Base-by-base conservation (phyloP, 2,888 invertebrate species). In the Falcaria lacertinaria region DNA sequence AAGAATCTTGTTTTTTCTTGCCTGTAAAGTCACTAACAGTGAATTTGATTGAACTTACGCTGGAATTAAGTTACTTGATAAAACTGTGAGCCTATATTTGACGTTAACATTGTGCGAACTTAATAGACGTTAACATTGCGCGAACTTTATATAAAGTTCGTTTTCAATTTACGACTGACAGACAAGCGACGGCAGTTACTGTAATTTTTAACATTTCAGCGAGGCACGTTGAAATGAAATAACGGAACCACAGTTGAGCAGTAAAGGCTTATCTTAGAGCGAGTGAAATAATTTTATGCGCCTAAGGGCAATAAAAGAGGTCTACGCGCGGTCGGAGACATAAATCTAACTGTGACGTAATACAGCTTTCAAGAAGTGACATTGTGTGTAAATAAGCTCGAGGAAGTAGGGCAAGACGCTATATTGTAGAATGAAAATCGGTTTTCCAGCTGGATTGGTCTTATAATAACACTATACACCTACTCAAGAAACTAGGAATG, bases 211-310 rank as follows among this genome's bases (percentile, higher is more conserved):
- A 28, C 28, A 28, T 28, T 28, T 28, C 11, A 11, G 3, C 11
- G 28, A 11, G 11, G 3, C 11, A 28, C 28, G 11, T 43, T 45
- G 38, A 46, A 45, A 43, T 46, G 44, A 42, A 47, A 40, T 28
- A 35, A 40, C 42, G 42, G 45, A 52, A 52, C 48, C 43, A 45
- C 46, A 42, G 43, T 11, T 3, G 39, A 34, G 42, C 44, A 49
- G 54, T 59, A 52, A 45, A 54, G 35, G 46, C 48, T 51, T 57
- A 53, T 48, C 46, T 45, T 39, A 17, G 34, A 39, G 38, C 58
- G 60, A 60, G 54, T 59, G 55, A 61, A 60, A 64, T 67, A 57
- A 67, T 64, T 64, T 57, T 33, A 48, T 50, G 48, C 45, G 42
- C 50, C 57, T 60, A 50, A 52, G 54, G 51, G 55, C 52, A 33